Evolutionary conservation across 2,797 vertebrate species (phyloP), one percentile per base, ranked within the genome.

Genomic region (Sciurus carolinensis): DNA sequence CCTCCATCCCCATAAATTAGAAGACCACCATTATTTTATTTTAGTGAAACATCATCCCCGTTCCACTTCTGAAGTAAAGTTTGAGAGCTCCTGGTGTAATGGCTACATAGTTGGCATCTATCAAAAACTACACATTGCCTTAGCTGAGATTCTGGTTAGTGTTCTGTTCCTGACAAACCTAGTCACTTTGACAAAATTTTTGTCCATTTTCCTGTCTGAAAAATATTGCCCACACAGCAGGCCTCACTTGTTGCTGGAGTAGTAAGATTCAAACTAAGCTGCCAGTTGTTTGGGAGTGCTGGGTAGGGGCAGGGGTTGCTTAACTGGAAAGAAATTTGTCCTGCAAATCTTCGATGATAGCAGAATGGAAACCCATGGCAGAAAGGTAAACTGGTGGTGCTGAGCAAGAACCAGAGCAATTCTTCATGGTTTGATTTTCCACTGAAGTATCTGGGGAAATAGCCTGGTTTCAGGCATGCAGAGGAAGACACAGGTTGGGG

Each of bases 361-460:
- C 9, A 39, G 87, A 85, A 47, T 62, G 83, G 83, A 91, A 91
- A 89, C 50, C 30, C 84, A 72, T 10, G 42, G 75, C 71, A 93
- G 83, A 82, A 72, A 94, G 75, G 71, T n/a, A 62, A 33, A 20
- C n/a, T 3, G 7, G 7, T 72, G 50, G 22, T 12, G 50, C 50
- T 69, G 28, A 87, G 7, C 64, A 12, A n/a, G n/a, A 91, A 39
- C 28, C 59, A 64, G 72, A 9, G 4, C 1, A 0, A 52, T 30
- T 28, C 81, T n/a, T 82, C 15, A 18, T 52, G 66, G 36, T 47
- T 20, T 91, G 80, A n/a, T 26, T 20, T 47, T 57, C 72, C 76
- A 64, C 69, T 22, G 44, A 90, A 62, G 54, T 66, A 71, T 24
- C 44, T 1, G 8, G 62, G 42, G 57, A 86, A 86, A 73, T 14